Percentiles rank a stretch among this genome's conserved stretches.
These are phyloP conservation scores for Nettapus auritus DNA, from an alignment of 2,113 vertebrate genomes.

Conservation along the genomic window DNA sequence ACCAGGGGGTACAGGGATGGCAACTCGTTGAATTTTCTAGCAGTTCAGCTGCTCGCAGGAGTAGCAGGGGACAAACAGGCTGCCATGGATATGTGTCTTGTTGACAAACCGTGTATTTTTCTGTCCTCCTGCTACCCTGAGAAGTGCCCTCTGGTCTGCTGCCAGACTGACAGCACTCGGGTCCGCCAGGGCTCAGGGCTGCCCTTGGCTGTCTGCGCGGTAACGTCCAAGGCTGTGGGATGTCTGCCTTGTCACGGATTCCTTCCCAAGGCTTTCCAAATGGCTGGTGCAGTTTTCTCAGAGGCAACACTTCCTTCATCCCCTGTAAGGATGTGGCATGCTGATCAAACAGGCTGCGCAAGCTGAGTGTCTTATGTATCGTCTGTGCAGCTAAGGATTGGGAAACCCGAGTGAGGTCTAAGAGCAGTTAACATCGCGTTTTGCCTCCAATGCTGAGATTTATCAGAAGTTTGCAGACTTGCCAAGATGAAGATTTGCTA, in stretches of 20 bases:
- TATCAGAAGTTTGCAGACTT: background rate
- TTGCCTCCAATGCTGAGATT: background rate
- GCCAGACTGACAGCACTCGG: background rate
- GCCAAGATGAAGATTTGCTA: background rate
- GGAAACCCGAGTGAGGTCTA: background rate
- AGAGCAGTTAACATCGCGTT: background rate
- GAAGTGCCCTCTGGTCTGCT: background rate
- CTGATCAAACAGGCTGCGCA: background rate
- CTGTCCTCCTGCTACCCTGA: background rate
- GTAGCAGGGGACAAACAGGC: background rate
- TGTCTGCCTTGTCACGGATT: background rate
- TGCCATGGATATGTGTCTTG: background rate
- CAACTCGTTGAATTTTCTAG: background rate
- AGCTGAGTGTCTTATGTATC: background rate
- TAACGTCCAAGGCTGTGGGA: background rate
- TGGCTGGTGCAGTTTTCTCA: background rate
- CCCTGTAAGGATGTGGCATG: background rate
- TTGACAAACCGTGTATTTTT: background rate
- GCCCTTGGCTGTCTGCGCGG: background rate
- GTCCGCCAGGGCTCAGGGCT: background rate
- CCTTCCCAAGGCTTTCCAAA: background rate
- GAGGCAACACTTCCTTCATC: background rate
- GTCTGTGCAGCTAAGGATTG: background rate
- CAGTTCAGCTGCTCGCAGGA: background rate
- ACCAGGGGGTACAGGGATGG: background rate